Evolutionary conservation across 2,888 invertebrate genomes (phyloP).

Genomic region (Brenthis daphne): DNA sequence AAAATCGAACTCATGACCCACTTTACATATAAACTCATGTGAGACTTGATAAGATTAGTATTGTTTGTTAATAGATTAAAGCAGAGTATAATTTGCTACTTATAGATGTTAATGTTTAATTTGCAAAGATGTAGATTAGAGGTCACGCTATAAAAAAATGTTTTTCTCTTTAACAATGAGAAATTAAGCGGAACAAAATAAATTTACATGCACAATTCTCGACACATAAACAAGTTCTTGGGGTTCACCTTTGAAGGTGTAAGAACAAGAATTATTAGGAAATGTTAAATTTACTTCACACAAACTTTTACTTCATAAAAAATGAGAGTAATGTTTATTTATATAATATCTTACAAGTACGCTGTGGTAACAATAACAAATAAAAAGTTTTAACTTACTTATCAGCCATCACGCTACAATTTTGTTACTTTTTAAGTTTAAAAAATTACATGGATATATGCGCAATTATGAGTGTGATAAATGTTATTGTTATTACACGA

Average conservation of each 20-base stretch:
- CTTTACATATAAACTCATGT: constrained; percentile 7
- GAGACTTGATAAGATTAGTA: constrained; percentile 14
- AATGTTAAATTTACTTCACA: constrained; percentile 23
- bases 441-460: constrained; percentile 64
- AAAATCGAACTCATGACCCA: background rate
- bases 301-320: constrained; percentile 20
- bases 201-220: constrained; percentile 15
- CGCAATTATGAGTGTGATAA: constrained; percentile 57
- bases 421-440: constrained; percentile 48
- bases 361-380: constrained; percentile 54
- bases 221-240: constrained; percentile 13
- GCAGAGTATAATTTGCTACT: background rate
- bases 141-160: constrained; percentile 20
- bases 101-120: background rate
- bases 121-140: constrained; percentile 6
- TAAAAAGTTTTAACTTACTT: constrained; percentile 60
- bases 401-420: constrained; percentile 67
- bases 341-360: constrained; percentile 48
- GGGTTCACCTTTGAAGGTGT: constrained; percentile 6
- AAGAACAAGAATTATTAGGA: constrained; percentile 18
- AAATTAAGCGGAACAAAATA: constrained; percentile 17
- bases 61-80: constrained; percentile 5
- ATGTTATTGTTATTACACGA: constrained; percentile 67
- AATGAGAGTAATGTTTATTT: constrained; percentile 47
- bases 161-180: constrained; percentile 14